Percentiles rank a stretch among this genome's conserved stretches.
phyloP scores from a whole-genome alignment of 2,113 vertebrate genomes.

The Campylorhamphus procurvoides region DNA sequence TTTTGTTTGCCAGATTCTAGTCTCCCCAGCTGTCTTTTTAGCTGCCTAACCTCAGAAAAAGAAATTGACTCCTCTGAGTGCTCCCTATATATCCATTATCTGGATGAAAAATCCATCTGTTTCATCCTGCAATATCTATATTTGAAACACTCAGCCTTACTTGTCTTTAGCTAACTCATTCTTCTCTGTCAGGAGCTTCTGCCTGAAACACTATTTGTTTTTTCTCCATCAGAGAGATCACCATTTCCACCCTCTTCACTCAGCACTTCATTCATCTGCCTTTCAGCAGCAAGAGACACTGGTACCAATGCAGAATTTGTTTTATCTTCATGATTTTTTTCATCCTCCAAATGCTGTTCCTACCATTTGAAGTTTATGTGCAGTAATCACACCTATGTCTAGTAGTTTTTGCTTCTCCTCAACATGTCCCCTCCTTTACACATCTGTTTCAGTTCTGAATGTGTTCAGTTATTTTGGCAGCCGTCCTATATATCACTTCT shows the following conservation, averaged over 20 bases:
- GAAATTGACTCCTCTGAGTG: not conserved
- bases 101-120: constrained; percentile 36
- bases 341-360: not conserved
- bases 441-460: not conserved
- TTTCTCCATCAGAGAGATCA: not conserved
- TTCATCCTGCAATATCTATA: constrained; percentile 34
- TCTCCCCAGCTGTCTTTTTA: constrained; percentile 4
- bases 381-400: not conserved
- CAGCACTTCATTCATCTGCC: constrained; percentile 42
- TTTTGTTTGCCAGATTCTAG: not conserved
- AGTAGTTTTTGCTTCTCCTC: not conserved
- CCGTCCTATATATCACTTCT: not conserved
- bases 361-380: not conserved
- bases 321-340: not conserved
- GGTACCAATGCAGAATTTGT: not conserved
- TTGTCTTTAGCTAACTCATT: constrained; percentile 18
- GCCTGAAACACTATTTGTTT: not conserved
- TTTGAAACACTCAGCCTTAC: constrained; percentile 42
- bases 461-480: not conserved
- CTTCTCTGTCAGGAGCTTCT: constrained; percentile 38
- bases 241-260: constrained; percentile 17
- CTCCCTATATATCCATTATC: constrained; percentile 15
- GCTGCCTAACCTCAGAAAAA: not conserved
- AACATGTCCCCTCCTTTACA: not conserved
- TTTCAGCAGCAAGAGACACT: not conserved